Evolutionary conservation across 2,888 invertebrate species (phyloP).

Genomic region (Cremastobaeus sp.): DNA sequence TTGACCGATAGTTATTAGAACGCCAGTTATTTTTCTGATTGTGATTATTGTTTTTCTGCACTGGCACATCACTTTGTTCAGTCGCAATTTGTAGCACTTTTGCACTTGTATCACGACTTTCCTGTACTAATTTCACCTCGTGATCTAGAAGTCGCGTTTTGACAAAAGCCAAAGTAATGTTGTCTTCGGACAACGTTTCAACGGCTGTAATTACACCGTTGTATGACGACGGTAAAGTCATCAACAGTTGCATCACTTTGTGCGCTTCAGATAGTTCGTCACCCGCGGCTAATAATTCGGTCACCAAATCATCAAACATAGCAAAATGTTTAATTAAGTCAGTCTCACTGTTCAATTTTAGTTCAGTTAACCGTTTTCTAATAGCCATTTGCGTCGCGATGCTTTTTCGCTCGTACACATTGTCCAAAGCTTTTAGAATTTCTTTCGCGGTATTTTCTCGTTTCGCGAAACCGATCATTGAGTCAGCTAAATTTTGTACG

Average conservation of each 20-base stretch:
- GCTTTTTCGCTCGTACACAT: conserved; percentile 63
- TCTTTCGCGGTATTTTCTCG: conserved; percentile 42
- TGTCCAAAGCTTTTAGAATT: conserved; percentile 51
- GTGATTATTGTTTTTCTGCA: too few species aligned
- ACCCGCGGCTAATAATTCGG: conserved; percentile 70
- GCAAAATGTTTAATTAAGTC: conserved; percentile 66
- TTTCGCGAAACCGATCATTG: conserved; percentile 42
- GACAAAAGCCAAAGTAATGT: conserved; percentile 70
- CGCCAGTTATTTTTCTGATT: too few species aligned
- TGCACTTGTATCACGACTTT: conserved; percentile 62
- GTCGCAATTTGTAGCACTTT: conserved; percentile 59
- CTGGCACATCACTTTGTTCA: too few species aligned
- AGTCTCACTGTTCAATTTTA: conserved; percentile 62
- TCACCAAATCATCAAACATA: conserved; percentile 71
- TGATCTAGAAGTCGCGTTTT: conserved; percentile 66
- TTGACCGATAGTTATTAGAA: too few species aligned
- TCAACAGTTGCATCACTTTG: conserved; percentile 70
- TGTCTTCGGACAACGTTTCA: conserved; percentile 70
- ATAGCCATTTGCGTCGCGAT: conserved; percentile 57
- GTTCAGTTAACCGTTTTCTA: conserved; percentile 38
- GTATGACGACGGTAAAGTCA: conserved; percentile 71
- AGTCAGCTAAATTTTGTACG: conserved; percentile 48
- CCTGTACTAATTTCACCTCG: conserved; percentile 54
- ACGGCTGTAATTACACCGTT: conserved; percentile 74
- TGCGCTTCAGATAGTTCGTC: conserved; percentile 72